Evolutionary conservation across 1,140 invertebrate genomes (phyloP).

Genomic region (Drosophila equinoxialis): DNA sequence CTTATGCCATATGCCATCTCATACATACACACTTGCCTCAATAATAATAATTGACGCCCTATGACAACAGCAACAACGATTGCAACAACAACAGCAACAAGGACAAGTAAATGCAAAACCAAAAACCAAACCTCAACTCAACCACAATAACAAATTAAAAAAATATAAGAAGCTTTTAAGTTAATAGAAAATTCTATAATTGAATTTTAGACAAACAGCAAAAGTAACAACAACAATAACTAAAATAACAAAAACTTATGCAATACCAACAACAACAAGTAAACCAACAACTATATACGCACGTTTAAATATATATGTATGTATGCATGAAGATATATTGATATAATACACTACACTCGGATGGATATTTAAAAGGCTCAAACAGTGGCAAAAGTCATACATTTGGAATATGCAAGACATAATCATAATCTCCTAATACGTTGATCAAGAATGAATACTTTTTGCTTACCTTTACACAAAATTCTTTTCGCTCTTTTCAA

Average conservation of each 20-base stretch:
- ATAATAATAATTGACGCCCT: conserved; percentile 29
- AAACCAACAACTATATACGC: conserved; percentile 12
- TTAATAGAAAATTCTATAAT: conserved; percentile 78
- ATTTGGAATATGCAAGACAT: no score
- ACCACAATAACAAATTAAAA: conserved; percentile 78
- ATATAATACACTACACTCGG: no score
- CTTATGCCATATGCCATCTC: conserved; percentile 18
- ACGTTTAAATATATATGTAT: neutral
- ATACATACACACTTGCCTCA: conserved; percentile 14
- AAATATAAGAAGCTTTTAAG: conserved; percentile 80
- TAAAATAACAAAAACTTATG: conserved; percentile 6
- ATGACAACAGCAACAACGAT: conserved; percentile 10
- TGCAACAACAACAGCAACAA: conserved; percentile 15
- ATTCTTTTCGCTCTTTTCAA: no score
- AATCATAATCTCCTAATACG: no score
- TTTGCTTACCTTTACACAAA: no score
- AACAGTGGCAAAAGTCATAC: no score
- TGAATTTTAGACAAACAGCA: conserved; percentile 60
- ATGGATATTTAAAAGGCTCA: no score
- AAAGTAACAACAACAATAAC: conserved; percentile 27
- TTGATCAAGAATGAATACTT: no score
- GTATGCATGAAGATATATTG: neutral
- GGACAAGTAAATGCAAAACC: conserved; percentile 3
- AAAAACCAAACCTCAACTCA: conserved; percentile 20
- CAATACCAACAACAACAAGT: conserved; percentile 18